Evolutionary conservation across 2,797 vertebrate genomes (phyloP).

Genomic region (Tolypeutes matacus): DNA sequence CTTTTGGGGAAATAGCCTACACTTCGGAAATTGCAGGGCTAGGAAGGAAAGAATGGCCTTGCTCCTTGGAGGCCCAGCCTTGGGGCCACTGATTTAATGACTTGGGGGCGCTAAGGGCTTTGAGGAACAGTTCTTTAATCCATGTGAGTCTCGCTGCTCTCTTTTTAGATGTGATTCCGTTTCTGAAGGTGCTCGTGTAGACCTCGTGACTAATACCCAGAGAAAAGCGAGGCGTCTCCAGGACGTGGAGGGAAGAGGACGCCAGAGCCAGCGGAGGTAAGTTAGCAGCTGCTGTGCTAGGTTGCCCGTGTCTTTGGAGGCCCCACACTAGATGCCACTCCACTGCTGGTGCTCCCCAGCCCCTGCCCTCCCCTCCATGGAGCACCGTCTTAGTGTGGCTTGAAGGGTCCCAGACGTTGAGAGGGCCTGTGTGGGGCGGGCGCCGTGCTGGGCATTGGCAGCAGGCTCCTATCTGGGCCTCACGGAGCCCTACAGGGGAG

Average conservation of each 20-base stretch:
- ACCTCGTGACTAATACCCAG: not conserved
- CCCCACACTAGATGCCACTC: not conserved
- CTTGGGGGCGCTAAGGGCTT: not conserved
- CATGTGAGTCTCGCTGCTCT: rapidly evolving
- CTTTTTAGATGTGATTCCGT: not conserved
- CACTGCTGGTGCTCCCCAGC: too few species aligned
- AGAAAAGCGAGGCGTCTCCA: not conserved
- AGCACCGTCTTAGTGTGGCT: not conserved
- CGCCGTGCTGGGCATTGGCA: not conserved
- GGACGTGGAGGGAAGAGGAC: not conserved
- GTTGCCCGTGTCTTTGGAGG: rapidly evolving
- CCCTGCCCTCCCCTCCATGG: rapidly evolving
- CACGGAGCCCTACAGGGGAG: not conserved
- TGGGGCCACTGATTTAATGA: not conserved
- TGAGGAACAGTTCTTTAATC: not conserved
- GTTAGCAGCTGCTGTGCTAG: not conserved
- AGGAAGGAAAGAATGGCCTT: not conserved
- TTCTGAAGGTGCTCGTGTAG: not conserved
- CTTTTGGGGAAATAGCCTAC: not conserved
- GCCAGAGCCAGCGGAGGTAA: not conserved
- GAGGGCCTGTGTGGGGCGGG: not conserved
- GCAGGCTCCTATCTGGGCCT: not conserved
- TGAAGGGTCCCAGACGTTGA: not conserved
- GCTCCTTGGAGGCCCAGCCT: not conserved
- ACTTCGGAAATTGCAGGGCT: not conserved